These are phyloP conservation scores for Aspiorhynchus laticeps DNA, from an alignment of 2,113 vertebrate genomes.

Conservation along the genomic window DNA sequence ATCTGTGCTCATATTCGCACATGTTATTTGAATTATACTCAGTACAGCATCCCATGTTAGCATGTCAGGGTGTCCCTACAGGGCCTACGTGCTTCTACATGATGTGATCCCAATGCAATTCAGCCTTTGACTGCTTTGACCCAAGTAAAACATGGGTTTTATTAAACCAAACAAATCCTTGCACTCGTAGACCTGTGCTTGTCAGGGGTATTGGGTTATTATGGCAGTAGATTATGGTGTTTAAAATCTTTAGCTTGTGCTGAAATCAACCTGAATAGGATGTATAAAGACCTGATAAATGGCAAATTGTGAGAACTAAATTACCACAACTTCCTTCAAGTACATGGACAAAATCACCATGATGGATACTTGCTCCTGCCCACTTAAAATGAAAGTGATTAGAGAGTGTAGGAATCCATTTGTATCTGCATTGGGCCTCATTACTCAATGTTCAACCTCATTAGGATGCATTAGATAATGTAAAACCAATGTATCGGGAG, in stretches of 20 bases:
- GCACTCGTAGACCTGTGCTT: constrained; percentile 39
- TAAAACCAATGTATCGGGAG: background rate
- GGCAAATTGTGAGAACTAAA: background rate
- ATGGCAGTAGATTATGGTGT: background rate
- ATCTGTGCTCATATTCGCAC: constrained; percentile 62
- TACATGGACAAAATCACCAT: background rate
- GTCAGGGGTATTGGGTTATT: constrained; percentile 30
- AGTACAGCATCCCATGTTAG: constrained; percentile 23
- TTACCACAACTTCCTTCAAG: background rate
- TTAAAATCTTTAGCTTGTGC: background rate
- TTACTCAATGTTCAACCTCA: constrained; percentile 40
- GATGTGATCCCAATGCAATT: constrained; percentile 75
- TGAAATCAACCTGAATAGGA: background rate
- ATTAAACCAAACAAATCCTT: constrained; percentile 78
- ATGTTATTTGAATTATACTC: constrained; percentile 44
- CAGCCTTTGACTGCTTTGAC: constrained; percentile 65
- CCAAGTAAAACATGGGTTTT: constrained; percentile 76
- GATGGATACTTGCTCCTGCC: constrained; percentile 49
- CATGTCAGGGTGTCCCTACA: constrained; percentile 57
- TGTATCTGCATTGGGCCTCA: constrained; percentile 34
- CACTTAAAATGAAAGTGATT: constrained; percentile 50
- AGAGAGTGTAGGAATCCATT: constrained; percentile 50
- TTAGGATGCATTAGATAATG: constrained; percentile 29
- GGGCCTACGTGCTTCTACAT: constrained; percentile 65
- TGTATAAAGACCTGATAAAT: background rate